Evolutionary conservation across 1,140 invertebrate genomes (phyloP).

Genomic region (Venturia canescens): DNA sequence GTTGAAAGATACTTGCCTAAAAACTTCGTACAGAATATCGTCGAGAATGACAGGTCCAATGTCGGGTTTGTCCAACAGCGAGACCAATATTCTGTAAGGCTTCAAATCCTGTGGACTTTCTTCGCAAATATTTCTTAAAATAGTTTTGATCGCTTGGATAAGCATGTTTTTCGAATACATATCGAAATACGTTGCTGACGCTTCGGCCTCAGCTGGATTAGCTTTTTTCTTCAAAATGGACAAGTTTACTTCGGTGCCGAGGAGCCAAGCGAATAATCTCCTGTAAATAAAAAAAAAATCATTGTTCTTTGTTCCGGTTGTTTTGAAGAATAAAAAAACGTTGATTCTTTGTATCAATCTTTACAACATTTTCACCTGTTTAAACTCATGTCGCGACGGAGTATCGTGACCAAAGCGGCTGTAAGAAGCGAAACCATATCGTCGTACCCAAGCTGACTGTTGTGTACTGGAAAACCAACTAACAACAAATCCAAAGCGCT

Average conservation of each 20-base stretch:
- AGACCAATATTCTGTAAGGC: conserved; percentile 91
- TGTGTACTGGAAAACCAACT: conserved; percentile 92
- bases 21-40: conserved; percentile 90
- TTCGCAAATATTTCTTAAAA: conserved; percentile 79
- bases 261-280: conserved; percentile 89
- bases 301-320: neutral
- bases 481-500: conserved; percentile 91
- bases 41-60: conserved; percentile 92
- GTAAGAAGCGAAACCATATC: conserved; percentile 89
- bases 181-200: conserved; percentile 83
- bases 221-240: conserved; percentile 77
- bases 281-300: conserved; percentile 69
- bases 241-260: conserved; percentile 84
- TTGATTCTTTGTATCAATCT: neutral
- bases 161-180: conserved; percentile 84
- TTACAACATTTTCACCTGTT: conserved; percentile 80
- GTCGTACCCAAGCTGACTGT: conserved; percentile 83
- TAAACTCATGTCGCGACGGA: conserved; percentile 94
- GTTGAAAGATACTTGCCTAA: conserved; percentile 78
- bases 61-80: conserved; percentile 92
- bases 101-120: conserved; percentile 83
- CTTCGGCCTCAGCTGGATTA: conserved; percentile 64
- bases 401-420: conserved; percentile 88
- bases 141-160: conserved; percentile 81
- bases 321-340: neutral